Conservation (phyloP, 2,888 invertebrate species). For the Drosophila siamana region DNA sequence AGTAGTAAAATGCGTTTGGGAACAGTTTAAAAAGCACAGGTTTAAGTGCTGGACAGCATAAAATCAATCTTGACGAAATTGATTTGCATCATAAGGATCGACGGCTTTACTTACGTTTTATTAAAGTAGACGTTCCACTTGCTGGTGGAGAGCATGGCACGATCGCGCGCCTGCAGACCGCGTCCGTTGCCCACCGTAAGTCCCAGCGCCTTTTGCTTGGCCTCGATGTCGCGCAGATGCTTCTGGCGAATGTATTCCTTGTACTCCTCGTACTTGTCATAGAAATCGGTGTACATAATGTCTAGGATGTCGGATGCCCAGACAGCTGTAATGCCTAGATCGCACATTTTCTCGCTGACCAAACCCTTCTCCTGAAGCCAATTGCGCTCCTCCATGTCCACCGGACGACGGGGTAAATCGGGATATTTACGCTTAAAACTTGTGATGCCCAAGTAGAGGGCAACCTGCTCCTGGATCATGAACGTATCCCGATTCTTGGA, state of each 20-base stretch:
- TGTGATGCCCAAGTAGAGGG: constrained; percentile 96
- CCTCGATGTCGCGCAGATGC: constrained; percentile 89
- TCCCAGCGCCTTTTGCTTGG: constrained; percentile 88
- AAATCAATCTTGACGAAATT: too few relatives aligned
- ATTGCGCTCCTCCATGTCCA: constrained; percentile 96
- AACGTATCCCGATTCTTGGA: constrained; percentile 90
- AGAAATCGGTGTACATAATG: constrained; percentile 97
- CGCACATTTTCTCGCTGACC: constrained; percentile 96
- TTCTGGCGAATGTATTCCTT: constrained; percentile 87
- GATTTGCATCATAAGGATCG: too few relatives aligned
- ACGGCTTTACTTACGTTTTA: constrained; percentile 86
- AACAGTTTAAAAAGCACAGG: too few relatives aligned
- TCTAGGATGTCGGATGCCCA: constrained; percentile 97
- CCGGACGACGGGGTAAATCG: constrained; percentile 92
- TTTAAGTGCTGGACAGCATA: too few relatives aligned
- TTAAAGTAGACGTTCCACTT: constrained; percentile 96
- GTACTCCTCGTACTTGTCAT: constrained; percentile 97
- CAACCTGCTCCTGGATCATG: constrained; percentile 98
- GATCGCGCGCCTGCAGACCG: constrained; percentile 88
- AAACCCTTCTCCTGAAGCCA: constrained; percentile 93
- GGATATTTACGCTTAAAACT: constrained; percentile 98
- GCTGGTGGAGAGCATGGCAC: constrained; percentile 93
- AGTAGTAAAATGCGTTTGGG: neutral
- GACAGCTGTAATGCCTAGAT: constrained; percentile 96
- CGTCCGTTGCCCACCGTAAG: constrained; percentile 81